Evolutionary conservation across 1,140 invertebrate species (phyloP).

Genomic region (Apis florea): DNA sequence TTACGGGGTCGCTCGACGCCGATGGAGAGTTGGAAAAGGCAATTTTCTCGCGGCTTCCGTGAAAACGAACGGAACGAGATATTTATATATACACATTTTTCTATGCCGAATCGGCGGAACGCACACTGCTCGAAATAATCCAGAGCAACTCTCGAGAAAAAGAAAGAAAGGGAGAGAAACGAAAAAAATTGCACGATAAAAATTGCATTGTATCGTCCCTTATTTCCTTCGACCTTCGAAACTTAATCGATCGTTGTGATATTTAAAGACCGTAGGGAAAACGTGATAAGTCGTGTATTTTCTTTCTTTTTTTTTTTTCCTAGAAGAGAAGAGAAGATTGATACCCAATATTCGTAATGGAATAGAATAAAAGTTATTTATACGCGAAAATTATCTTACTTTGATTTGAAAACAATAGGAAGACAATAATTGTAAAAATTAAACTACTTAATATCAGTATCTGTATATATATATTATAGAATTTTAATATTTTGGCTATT

Average conservation of each 20-base stretch:
- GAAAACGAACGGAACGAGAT: not conserved
- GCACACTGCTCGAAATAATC: not conserved
- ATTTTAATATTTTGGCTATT: too few species aligned
- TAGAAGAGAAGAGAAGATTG: too few species aligned
- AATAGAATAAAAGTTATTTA: too few species aligned
- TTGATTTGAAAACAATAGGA: too few species aligned
- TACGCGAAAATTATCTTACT: too few species aligned
- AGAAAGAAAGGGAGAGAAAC: not conserved
- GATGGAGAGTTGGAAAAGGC: not conserved
- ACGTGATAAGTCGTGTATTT: too few species aligned
- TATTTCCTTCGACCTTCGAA: not conserved
- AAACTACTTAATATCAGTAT: too few species aligned
- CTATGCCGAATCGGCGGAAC: not conserved
- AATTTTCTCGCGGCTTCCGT: not conserved
- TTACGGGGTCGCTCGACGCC: slow-evolving; percentile 28
- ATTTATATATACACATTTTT: not conserved
- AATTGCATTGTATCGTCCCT: not conserved
- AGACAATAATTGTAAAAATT: too few species aligned
- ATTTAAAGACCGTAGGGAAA: too few species aligned
- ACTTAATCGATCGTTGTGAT: not conserved
- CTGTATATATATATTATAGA: too few species aligned
- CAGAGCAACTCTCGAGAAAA: not conserved
- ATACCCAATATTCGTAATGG: too few species aligned
- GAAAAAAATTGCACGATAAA: not conserved
- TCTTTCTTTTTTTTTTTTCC: too few species aligned